Evolutionary conservation across 2,113 vertebrate species (phyloP), one percentile per base, ranked within the genome.

Genomic region (Lathamus discolor): DNA sequence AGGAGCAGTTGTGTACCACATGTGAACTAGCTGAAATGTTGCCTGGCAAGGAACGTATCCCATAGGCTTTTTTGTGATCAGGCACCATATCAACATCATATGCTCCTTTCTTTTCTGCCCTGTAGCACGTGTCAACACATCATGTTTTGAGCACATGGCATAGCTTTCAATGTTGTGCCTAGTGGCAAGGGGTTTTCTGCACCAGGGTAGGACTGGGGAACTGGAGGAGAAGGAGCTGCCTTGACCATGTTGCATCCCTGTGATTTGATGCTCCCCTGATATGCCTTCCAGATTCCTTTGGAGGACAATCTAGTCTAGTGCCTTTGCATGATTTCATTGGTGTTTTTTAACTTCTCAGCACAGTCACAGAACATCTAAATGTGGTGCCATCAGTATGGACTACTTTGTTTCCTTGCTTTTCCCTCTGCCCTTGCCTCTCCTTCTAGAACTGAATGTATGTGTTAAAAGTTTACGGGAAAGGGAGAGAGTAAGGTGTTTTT

Each of bases 311-410:
- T 16, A 48, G 9, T n/a, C 41, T 12, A 10, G 19, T 22, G 43
- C 35, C 16, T 66, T 67, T 62, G 23, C 25, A 6, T 9, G 6
- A 8, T 81, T 24, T 29, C 13, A 3, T 44, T 39, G 43, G 24
- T 44, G 17, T 22, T 24, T 17, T 17, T 11, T 64, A 48, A 46
- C 5, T 44, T 74, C 39, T 69, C 69, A 64, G 29, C 29, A 33
- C n/a, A 52, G 17, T 13, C 24, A 48, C 17, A 25, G 18, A 39
- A 10, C 18, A 1, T 5, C 10, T 44, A 20, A 44, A 39, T 16
- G 22, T 33, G 27, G n/a, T 27, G 1, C 19, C 25, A 11, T 61
- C 9, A 9, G 16, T 17, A 8, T 0, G 0, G 29, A 6, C 3
- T 11, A 6, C 3, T 11, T 24, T 19, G 3, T 29, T 85, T 16